phyloP scores from a whole-genome alignment of 2,797 vertebrate species.

The Phrynocephalus guinanensis region DNA sequence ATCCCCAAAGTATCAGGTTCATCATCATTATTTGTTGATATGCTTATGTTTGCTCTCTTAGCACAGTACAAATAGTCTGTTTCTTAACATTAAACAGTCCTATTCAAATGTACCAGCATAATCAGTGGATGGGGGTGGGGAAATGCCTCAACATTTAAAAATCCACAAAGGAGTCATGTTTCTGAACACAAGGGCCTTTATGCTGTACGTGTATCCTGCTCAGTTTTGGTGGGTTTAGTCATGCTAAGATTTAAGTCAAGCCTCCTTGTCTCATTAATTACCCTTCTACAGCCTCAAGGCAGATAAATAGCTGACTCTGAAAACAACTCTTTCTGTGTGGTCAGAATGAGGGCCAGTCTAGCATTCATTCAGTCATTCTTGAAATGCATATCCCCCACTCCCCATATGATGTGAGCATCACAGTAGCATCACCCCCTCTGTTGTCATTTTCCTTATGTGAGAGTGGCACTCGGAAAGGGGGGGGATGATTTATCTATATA shows the following conservation, averaged over 20 bases:
- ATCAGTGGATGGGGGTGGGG: conserved; percentile 50
- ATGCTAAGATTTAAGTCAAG: conserved; percentile 69
- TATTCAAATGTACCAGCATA: conserved; percentile 70
- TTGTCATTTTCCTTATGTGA: no score
- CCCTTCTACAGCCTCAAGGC: conserved; percentile 64
- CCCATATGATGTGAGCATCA: neutral
- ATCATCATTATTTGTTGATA: conserved; percentile 51
- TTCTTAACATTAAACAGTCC: conserved; percentile 67
- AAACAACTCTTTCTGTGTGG: conserved; percentile 57
- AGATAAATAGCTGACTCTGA: conserved; percentile 71
- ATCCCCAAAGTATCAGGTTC: conserved; percentile 52
- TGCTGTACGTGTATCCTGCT: conserved; percentile 69
- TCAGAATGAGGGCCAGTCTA: conserved; percentile 41
- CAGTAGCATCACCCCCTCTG: no score
- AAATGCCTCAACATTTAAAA: conserved; percentile 56
- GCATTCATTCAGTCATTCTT: no score
- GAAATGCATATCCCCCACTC: neutral
- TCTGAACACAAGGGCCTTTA: conserved; percentile 67
- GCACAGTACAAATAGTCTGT: conserved; percentile 57
- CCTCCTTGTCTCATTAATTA: conserved; percentile 71
- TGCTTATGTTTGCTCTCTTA: conserved; percentile 54
- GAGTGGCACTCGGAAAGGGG: no score
- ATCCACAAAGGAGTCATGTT: conserved; percentile 51
- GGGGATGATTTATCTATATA: no score
- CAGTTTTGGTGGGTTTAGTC: conserved; percentile 63